Conservation (phyloP, 1,140 invertebrate genomes). For the Leptoteleia sp. region DNA sequence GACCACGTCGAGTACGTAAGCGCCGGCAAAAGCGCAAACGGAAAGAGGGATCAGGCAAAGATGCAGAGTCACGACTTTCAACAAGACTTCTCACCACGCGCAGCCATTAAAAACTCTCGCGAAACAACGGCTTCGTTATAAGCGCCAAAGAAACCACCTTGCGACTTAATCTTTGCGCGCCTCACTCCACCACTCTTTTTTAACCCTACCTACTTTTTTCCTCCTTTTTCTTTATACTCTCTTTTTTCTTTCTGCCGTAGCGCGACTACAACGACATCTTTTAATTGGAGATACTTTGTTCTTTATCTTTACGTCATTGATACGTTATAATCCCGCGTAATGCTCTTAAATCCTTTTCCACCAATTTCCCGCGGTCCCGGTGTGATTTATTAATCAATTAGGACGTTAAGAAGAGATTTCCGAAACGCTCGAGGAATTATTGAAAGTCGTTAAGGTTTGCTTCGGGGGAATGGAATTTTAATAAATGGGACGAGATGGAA, state of each 20-base stretch:
- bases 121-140: constrained; percentile 74
- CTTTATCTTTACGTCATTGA: constrained; percentile 29
- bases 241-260: background rate
- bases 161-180: constrained; percentile 53
- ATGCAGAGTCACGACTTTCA: constrained; percentile 71
- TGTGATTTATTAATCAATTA: constrained; percentile 36
- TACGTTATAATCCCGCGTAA: constrained; percentile 24
- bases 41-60: constrained; percentile 53
- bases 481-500: constrained; percentile 1
- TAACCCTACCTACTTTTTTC: background rate
- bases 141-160: constrained; percentile 44
- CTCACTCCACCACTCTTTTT: constrained; percentile 15
- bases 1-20: constrained; percentile 46
- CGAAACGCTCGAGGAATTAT: constrained; percentile 23
- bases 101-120: constrained; percentile 73
- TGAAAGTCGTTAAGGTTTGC: constrained; percentile 11
- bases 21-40: constrained; percentile 9
- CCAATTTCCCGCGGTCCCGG: constrained; percentile 7
- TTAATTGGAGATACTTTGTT: constrained; percentile 5
- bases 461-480: constrained; percentile 10
- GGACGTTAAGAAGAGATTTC: constrained; percentile 17
- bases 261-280: background rate
- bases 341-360: constrained; percentile 15
- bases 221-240: background rate
- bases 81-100: constrained; percentile 71